Conservation (phyloP, 2,797 vertebrate species). For the Thaleichthys pacificus region DNA sequence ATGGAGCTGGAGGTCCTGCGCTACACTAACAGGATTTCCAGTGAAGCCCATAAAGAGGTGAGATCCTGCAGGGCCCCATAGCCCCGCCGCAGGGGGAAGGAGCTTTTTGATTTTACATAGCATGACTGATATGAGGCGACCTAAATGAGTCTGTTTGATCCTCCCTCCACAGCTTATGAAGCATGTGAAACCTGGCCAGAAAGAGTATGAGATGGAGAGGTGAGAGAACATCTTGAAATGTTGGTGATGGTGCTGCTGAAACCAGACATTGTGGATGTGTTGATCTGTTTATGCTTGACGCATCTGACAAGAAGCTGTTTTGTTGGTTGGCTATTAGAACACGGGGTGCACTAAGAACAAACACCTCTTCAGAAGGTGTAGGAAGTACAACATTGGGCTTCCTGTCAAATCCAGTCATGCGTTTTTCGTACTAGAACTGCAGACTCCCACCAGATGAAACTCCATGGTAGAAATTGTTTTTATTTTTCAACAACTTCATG, state of each 20-base stretch:
- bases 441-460: not conserved
- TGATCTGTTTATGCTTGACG: not conserved
- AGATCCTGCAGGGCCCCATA: conserved; percentile 39
- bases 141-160: not conserved
- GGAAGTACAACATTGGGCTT: not conserved
- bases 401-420: not conserved
- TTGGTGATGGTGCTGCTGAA: not conserved
- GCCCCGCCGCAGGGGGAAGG: not conserved
- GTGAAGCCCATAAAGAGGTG: conserved; percentile 95
- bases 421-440: not conserved
- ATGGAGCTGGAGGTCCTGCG: conserved; percentile 97
- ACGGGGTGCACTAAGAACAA: not conserved
- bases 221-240: conserved; percentile 49
- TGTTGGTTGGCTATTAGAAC: not conserved
- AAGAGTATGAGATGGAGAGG: conserved; percentile 97
- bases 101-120: not conserved
- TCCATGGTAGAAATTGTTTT: too few relatives aligned
- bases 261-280: not conserved
- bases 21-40: conserved; percentile 95
- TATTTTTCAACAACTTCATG: too few relatives aligned
- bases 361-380: not conserved
- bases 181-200: conserved; percentile 82
- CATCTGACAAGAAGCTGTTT: not conserved
- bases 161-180: conserved; percentile 86
- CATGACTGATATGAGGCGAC: too few relatives aligned